Percentiles rank a stretch among this genome's conserved stretches.
These are phyloP conservation scores for Ictalurus furcatus DNA, from an alignment of 2,113 vertebrate genomes.

Conservation along the genomic window DNA sequence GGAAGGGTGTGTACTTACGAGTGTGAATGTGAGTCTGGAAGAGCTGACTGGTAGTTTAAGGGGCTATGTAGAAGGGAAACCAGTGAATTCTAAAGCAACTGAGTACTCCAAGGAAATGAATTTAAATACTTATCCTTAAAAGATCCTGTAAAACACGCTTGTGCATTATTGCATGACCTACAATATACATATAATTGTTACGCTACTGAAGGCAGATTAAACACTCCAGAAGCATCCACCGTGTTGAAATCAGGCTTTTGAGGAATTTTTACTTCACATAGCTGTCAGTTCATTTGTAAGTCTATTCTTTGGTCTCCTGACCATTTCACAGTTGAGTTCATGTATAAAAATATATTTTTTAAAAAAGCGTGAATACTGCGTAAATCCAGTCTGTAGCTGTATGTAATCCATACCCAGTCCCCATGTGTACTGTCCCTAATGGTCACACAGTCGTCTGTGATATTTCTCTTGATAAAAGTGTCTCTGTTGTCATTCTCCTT, in stretches of 20 bases:
- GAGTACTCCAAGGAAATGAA: neutral
- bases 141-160: neutral
- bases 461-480: constrained; percentile 61
- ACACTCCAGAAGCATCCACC: neutral
- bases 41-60: neutral
- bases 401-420: neutral
- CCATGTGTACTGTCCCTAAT: neutral
- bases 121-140: neutral
- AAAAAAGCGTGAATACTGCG: neutral
- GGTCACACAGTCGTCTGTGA: constrained; percentile 49
- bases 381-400: constrained; percentile 22
- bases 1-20: neutral
- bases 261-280: neutral
- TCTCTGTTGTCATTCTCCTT: constrained; percentile 67
- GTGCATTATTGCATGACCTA: neutral
- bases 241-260: neutral
- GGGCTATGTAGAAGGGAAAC: neutral
- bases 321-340: constrained; percentile 23
- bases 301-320: neutral
- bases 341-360: neutral
- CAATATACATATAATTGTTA: neutral
- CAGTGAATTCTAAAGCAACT: neutral
- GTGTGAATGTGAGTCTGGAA: neutral
- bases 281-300: constrained; percentile 24
- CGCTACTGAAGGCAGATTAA: neutral